Evolutionary conservation across 2,888 invertebrate species (phyloP).

Genomic region (Cantharis rustica): DNA sequence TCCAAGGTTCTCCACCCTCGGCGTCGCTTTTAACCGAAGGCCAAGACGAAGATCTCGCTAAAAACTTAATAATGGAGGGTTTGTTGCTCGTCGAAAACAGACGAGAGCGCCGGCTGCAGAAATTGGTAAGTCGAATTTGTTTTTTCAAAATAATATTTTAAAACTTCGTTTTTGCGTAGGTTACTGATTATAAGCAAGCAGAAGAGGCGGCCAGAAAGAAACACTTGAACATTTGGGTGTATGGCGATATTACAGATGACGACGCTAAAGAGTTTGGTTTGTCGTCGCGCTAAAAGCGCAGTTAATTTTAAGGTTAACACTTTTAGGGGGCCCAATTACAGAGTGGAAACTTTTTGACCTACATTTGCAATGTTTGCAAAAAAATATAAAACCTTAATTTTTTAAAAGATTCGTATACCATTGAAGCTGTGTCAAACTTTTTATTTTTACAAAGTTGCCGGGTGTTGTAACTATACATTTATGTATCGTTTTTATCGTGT

Average conservation of each 20-base stretch:
- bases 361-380: constrained; percentile 18
- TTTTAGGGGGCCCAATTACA: constrained; percentile 15
- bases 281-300: constrained; percentile 14
- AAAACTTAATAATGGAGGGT: constrained; percentile 85
- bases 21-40: constrained; percentile 62
- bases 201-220: constrained; percentile 85
- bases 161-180: constrained; percentile 52
- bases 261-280: constrained; percentile 77
- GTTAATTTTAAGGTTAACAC: neutral
- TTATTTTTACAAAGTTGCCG: neutral
- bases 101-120: constrained; percentile 78
- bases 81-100: constrained; percentile 79
- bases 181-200: constrained; percentile 81
- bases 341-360: constrained; percentile 21
- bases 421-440: neutral
- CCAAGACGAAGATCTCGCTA: constrained; percentile 71
- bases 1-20: constrained; percentile 59
- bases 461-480: constrained; percentile 37
- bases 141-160: neutral
- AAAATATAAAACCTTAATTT: neutral
- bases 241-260: constrained; percentile 97
- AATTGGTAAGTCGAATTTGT: constrained; percentile 63
- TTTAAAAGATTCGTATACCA: neutral
- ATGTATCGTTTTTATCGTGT: constrained; percentile 15
- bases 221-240: constrained; percentile 93